Evolutionary conservation across 2,113 vertebrate species (phyloP), one percentile per base, ranked within the genome.

Genomic region (Holacanthus passer): DNA sequence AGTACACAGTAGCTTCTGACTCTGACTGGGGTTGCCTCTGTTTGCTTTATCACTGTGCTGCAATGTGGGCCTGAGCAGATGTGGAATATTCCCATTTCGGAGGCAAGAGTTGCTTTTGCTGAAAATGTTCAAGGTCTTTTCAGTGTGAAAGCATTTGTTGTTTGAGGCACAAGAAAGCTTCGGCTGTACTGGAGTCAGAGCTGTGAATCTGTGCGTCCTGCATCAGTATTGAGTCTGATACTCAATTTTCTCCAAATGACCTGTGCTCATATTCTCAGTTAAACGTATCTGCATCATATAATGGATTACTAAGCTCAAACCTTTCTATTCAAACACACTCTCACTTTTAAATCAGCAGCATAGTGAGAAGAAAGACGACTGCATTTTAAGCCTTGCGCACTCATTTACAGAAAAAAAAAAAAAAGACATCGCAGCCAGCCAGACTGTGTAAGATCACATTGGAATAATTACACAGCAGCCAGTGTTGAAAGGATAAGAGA

Each of bases 91-190:
- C 71, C 73, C 63, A 60, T 87, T 85, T 71, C 52, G 79, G 67
- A 67, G 50, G 73, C 39, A 31, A 52, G 45, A 86, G 77, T 56
- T 63, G 75, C 64, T 73, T 32, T 37, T 65, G 52, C 81, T 64
- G 50, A 73, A 76, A 64, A 65, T 70, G 60, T 76, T 87, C 81
- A 80, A 78, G 83, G 85, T 77, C 79, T 77, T n/a, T 83, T 71
- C 77, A 41, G 37, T 43, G 53, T 89, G 77, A 92, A 79, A 83
- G 87, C 81, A 24, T 56, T 73, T 55, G 86, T 89, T 89, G 84
- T 87, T 75, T 74, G 81, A 81, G 68, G 53, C 60, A 65, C 48
- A 71, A 63, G 74, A 84, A 77, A 64, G 65, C 66, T 66, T 65
- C 31, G 60, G 60, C 77, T 83, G 82, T 64, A 17, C 39, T 87